Percentiles rank a stretch among this genome's conserved stretches.
Evolutionary conservation across 2,888 invertebrate genomes (phyloP).

Genomic region (Lycocerus yunnanus): DNA sequence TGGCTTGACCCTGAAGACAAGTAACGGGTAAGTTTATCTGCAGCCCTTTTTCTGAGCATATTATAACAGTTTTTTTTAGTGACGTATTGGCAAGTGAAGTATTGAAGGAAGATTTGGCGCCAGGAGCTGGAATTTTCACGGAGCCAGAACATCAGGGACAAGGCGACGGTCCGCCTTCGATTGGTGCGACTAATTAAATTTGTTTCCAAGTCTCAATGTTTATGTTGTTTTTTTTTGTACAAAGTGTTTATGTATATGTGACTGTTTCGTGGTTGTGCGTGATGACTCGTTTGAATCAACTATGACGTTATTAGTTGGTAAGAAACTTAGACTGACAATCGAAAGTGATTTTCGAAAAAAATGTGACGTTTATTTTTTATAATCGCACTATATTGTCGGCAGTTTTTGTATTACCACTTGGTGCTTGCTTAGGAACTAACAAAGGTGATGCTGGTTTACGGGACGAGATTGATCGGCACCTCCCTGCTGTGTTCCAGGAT

Average conservation of each 20-base stretch:
- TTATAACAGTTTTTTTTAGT: slow-evolving; percentile 38
- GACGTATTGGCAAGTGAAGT: slow-evolving; percentile 52
- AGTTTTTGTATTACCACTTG: slow-evolving; percentile 36
- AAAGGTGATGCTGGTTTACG: slow-evolving; percentile 18
- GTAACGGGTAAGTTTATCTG: slow-evolving; percentile 48
- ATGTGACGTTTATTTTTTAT: slow-evolving; percentile 24
- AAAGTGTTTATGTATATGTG: slow-evolving; percentile 21
- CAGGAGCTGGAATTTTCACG: slow-evolving; percentile 45
- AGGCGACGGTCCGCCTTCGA: slow-evolving; percentile 50
- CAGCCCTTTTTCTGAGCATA: background rate
- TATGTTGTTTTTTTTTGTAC: slow-evolving; percentile 14
- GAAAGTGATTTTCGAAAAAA: background rate
- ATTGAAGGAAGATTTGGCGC: slow-evolving; percentile 40
- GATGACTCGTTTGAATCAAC: background rate
- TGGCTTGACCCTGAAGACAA: slow-evolving; percentile 51
- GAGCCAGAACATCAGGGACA: slow-evolving; percentile 51
- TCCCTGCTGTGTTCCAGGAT: slow-evolving; percentile 36
- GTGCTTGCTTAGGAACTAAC: slow-evolving; percentile 6
- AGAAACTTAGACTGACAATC: background rate
- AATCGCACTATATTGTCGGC: slow-evolving; percentile 32
- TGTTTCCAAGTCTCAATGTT: slow-evolving; percentile 8
- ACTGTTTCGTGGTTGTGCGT: slow-evolving; percentile 2
- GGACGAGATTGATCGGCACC: slow-evolving; percentile 18
- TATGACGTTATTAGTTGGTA: background rate
- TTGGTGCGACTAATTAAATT: slow-evolving; percentile 9